Conservation (phyloP, 2,888 invertebrate genomes). For the Panzeria rudis region DNA sequence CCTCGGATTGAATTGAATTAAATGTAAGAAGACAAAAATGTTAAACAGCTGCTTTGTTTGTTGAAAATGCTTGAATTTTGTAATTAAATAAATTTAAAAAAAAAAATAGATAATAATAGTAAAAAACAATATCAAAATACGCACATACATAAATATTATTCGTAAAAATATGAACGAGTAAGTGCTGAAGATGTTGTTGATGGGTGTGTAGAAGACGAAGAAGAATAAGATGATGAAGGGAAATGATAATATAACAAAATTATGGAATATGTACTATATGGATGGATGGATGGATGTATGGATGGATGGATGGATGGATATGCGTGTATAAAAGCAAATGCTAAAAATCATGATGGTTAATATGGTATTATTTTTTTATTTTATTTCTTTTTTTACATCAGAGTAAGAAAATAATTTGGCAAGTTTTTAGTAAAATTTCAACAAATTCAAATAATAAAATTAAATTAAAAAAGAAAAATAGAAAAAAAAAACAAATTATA, state of each 20-base stretch:
- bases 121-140: slow-evolving; percentile 68
- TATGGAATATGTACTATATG: slow-evolving; percentile 16
- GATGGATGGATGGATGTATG: too few species aligned
- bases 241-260: slow-evolving; percentile 40
- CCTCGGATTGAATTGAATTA: slow-evolving; percentile 16
- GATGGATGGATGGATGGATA: slow-evolving; percentile 22
- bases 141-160: slow-evolving; percentile 49
- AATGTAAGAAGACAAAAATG: slow-evolving; percentile 34
- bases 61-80: slow-evolving; percentile 49
- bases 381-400: slow-evolving; percentile 1
- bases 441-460: slow-evolving; percentile 33
- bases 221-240: background rate
- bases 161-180: slow-evolving; percentile 30
- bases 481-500: background rate
- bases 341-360: slow-evolving; percentile 48
- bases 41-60: slow-evolving; percentile 66
- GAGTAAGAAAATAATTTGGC: slow-evolving; percentile 62
- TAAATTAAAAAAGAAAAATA: slow-evolving; percentile 10
- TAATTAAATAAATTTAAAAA: slow-evolving; percentile 60
- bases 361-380: background rate
- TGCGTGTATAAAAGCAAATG: slow-evolving; percentile 43
- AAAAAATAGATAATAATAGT: slow-evolving; percentile 37
- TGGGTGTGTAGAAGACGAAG: slow-evolving; percentile 13
- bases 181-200: slow-evolving; percentile 34
- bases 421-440: slow-evolving; percentile 46